Base-by-base conservation (phyloP, 2,797 vertebrate genomes). In the Helicolenus hilgendorfi region DNA sequence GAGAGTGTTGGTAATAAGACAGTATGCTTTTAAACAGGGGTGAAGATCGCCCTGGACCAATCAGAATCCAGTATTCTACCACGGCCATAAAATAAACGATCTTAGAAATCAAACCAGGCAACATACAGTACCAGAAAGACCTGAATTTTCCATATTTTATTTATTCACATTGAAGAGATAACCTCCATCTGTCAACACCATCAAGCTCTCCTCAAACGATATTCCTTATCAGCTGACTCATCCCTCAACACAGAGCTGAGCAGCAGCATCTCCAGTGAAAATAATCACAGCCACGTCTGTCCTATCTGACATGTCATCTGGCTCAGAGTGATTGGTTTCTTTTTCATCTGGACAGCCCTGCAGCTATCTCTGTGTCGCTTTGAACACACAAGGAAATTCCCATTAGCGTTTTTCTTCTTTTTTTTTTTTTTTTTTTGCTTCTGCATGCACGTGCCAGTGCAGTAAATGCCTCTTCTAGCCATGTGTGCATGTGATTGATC, bases 321-420 rank as follows among this genome's bases (percentile, higher is more conserved):
- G 35, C 76, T 77, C 55, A 29, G 83, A 90, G 68, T 33, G 78
- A 93, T 91, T 88, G 84, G 45, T 85, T 93, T 79, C 58, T 18
- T n/a, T 86, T 72, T 87, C 89, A 76, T 89, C 35, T 72, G 79
- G 85, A 85, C 88, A 74, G 62, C 63, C 71, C 72, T 0, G 31
- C 71, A 45, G 64, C 63, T 56, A 68, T 80, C 79, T 72, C 31
- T 13, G 33, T 18, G 35, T 74, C 4, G 22, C 74, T 78, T 65
- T 74, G 56, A 91, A 68, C 89, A 81, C 36, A 31, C 8, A 0
- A 38, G 87, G 73, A 88, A 71, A 89, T 81, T 79, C 67, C 82
- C 84, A 88, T 86, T 71, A 84, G 59, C 80, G 72, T 72, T 60
- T 36, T 59, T 59, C 38, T 41, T 1, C 38, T 26, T 59, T 27